Evolutionary conservation across 2,888 invertebrate genomes (phyloP), one percentile per base, ranked within the genome.

Genomic region (Cacoxenus indagator): DNA sequence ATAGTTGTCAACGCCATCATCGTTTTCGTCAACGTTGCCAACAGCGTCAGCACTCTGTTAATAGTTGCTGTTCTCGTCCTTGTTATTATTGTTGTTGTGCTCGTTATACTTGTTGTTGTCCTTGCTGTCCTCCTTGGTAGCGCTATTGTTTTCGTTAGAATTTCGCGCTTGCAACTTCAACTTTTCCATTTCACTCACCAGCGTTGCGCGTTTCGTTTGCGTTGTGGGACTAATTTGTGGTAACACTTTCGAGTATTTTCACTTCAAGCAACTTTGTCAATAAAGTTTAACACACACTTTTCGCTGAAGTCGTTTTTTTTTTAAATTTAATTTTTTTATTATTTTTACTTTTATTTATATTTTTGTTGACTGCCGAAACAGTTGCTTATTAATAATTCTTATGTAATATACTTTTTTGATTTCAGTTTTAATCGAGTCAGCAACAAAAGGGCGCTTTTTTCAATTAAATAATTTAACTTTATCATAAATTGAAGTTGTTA

Each of bases 51-150:
- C 62, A 43, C 31, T 26, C 57, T 11, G 27, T 26, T 65, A 54
- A 48, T 61, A 43, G 37, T 43, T 61, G 66, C 57, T 68, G 75
- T 80, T 79, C 75, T 76, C 78, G 78, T 72, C 71, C 72, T 75
- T 77, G 75, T 79, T 75, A 73, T 55, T 26, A 27, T 26, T 55
- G 27, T 55, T 8, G 9, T 14, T 51, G n/a, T 51, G 14, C 11
- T 11, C 11, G 24, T 19, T 55, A 6, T n/a, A 17, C 19, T 19
- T 51, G 9, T 55, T 55, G n/a, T 54, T 24, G 11, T 1, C 24
- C 17, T 14, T 55, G 55, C 14, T 55, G n/a, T 55, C n/a, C n/a
- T n/a, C n/a, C n/a, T n/a, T n/a, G n/a, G n/a, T n/a, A n/a, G n/a
- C n/a, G n/a, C n/a, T 14, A n/a, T 26, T 55, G 27, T 55, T 55